Base-by-base conservation (phyloP, 2,113 vertebrate genomes). In the Meriones unguiculatus region DNA sequence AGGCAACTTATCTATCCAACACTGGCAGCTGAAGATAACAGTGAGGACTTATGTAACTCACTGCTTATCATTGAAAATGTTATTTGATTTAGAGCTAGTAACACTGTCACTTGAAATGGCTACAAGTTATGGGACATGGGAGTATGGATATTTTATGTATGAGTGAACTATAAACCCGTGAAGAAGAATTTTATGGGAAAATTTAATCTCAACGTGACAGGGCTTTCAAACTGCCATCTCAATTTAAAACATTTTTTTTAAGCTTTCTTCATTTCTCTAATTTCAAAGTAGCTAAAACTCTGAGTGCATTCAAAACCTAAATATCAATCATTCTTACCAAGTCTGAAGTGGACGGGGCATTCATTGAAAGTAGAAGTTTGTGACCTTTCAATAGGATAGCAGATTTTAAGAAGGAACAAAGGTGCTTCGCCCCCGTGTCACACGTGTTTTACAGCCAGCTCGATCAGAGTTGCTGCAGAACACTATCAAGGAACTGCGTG, bases 21-120 rank as follows among this genome's bases (percentile, higher is more conserved):
- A 50, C 0, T 81, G 95, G 77, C 87, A 94, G 87, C 1, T 5
- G 73, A 95, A 87, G 78, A 91, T 70, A 59, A 95, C 87, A 94
- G 84, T 65, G 87, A 91, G 92, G 32, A 18, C 67, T 72, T 57
- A 54, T 0, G 87, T n/a, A 96, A 93, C 41, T 87, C 89, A 87
- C 2, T 64, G 84, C 35, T 87, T 73, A 30, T 91, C 94, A 70
- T 0, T 24, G 52, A 69, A 84, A 96, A 91, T 50, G 18, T 85
- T 87, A 18, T 72, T 87, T 95, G 72, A 85, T 67, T 94, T 25
- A 65, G 30, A 80, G 73, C 41, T 46, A 20, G 50, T 30, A 80
- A 24, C 0, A 13, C n/a, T 59, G 77, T 46, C 78, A 78, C 6
- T 84, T 11, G 87, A 95, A 96, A 87, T 30, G 52, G 87, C n/a